phyloP scores from a whole-genome alignment of 2,113 vertebrate species.

The Oryzias woworae region DNA sequence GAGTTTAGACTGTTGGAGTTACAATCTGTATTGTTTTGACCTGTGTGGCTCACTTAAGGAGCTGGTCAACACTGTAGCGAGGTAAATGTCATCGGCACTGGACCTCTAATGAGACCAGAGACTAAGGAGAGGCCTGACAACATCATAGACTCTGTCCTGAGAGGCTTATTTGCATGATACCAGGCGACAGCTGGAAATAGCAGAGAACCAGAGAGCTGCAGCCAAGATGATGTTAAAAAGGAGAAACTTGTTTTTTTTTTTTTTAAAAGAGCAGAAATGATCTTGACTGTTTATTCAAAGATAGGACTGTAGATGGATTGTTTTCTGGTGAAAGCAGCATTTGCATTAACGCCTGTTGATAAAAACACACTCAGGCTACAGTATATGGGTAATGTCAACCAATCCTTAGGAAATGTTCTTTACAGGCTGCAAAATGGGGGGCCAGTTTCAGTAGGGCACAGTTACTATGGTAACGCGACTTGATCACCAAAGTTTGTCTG shows the following conservation, averaged over 20 bases:
- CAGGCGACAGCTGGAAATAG: conserved; percentile 59
- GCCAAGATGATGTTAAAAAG: neutral
- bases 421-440: neutral
- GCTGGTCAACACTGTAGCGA: conserved; percentile 49
- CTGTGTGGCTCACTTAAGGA: conserved; percentile 47
- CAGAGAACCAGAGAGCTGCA: conserved; percentile 3
- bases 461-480: conserved; percentile 5
- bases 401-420: neutral
- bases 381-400: neutral
- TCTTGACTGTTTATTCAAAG: conserved; percentile 1
- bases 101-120: conserved; percentile 64
- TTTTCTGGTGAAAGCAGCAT: neutral
- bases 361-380: neutral
- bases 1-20: conserved; percentile 23
- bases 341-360: neutral
- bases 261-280: conserved; percentile 6
- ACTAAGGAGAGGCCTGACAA: conserved; percentile 61
- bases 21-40: conserved; percentile 54
- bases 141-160: conserved; percentile 48
- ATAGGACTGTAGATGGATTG: neutral
- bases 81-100: conserved; percentile 65
- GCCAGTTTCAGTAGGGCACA: neutral
- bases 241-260: conserved; percentile 23
- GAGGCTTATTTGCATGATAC: conserved; percentile 69
- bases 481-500: neutral